Conservation (phyloP, 2,888 invertebrate genomes). For the Sesia bembeciformis region DNA sequence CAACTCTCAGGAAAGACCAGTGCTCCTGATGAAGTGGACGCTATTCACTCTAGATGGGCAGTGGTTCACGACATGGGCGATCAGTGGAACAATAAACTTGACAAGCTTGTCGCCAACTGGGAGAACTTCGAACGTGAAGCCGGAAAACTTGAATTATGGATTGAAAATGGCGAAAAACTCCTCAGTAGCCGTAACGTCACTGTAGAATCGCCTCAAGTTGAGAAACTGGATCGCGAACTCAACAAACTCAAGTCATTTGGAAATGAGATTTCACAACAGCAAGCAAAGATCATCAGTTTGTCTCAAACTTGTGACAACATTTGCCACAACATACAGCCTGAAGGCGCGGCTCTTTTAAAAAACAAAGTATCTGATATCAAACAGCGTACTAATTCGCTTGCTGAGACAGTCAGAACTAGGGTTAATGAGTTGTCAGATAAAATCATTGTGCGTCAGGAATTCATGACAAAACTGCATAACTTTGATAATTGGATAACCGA, state of each 20-base stretch:
- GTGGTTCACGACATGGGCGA: conserved; percentile 86
- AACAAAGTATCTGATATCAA: conserved; percentile 83
- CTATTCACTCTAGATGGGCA: conserved; percentile 88
- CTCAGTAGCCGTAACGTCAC: conserved; percentile 74
- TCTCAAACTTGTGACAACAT: conserved; percentile 88
- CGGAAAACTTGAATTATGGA: conserved; percentile 85
- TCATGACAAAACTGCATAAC: conserved; percentile 83
- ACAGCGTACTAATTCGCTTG: conserved; percentile 80
- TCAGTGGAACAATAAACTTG: conserved; percentile 85
- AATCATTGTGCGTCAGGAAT: conserved; percentile 87
- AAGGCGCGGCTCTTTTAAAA: conserved; percentile 83
- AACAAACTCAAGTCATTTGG: conserved; percentile 85
- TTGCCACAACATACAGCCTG: conserved; percentile 83
- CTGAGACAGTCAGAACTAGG: conserved; percentile 83
- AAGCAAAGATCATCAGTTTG: conserved; percentile 85
- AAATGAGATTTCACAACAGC: conserved; percentile 89
- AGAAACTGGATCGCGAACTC: conserved; percentile 84
- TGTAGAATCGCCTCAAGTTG: conserved; percentile 80
- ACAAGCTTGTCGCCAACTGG: conserved; percentile 87
- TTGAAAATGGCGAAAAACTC: conserved; percentile 77
- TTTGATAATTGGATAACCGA: conserved; percentile 88
- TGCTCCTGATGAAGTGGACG: conserved; percentile 89
- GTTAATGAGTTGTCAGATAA: conserved; percentile 88
- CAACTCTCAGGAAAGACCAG: conserved; percentile 83
- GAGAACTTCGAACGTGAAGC: conserved; percentile 86